A percentile compares a stretch with the other conserved stretches of the same genome.
These are phyloP conservation scores for Paramormyrops kingsleyae DNA, from an alignment of 2,113 vertebrate species.

Conservation along the genomic window DNA sequence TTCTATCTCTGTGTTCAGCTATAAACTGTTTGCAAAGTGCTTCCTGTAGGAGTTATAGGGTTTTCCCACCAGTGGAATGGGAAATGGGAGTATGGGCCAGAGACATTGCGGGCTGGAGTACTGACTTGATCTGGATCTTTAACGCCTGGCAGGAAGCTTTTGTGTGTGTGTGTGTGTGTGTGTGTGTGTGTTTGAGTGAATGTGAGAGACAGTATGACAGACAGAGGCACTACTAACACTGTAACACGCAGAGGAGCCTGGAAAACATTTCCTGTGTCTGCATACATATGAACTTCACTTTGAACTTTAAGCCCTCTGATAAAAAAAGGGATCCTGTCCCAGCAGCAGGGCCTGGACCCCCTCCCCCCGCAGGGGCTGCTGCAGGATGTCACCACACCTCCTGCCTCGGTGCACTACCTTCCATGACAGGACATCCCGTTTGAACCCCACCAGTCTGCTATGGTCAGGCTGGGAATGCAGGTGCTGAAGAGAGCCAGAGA, in stretches of 20 bases:
- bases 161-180: constrained; percentile 24
- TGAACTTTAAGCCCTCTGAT: neutral
- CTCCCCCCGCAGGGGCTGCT: neutral
- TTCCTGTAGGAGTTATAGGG: constrained; percentile 27
- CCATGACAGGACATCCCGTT: neutral
- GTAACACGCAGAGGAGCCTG: neutral
- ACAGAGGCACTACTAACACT: constrained; percentile 12
- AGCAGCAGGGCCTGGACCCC: neutral
- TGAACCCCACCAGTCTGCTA: neutral
- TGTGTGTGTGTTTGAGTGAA: too few species aligned
- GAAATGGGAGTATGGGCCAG: constrained; percentile 31
- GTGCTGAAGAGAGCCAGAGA: neutral
- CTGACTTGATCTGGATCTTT: neutral
- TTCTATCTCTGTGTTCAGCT: constrained; percentile 26
- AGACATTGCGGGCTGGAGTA: neutral
- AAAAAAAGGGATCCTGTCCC: neutral
- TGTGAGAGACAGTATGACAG: constrained; percentile 10
- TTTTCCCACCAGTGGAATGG: constrained; percentile 18
- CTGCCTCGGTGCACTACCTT: neutral
- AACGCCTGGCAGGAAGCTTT: constrained; percentile 32
- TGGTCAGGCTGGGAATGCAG: neutral
- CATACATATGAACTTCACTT: neutral
- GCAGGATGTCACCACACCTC: neutral
- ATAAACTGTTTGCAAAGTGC: constrained; percentile 29
- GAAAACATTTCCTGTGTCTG: neutral